A percentile compares a stretch with the other conserved stretches of the same genome.
Conservation (phyloP, 2,113 vertebrate species). For the Marcusenius ussheri region DNA sequence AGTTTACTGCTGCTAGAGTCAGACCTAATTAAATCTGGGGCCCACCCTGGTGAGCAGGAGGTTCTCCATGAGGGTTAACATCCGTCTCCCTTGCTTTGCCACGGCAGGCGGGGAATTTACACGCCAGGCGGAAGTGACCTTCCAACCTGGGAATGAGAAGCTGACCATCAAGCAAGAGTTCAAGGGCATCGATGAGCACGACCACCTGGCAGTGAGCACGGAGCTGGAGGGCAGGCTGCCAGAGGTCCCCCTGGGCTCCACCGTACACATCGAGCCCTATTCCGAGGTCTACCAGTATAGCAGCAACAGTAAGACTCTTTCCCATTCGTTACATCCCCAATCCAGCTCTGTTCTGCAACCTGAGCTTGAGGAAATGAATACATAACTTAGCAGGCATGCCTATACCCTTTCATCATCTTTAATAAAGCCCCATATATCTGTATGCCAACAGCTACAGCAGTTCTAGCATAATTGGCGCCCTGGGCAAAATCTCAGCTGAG, state of each 20-base stretch:
- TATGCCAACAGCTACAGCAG: not conserved
- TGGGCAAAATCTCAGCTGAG: not conserved
- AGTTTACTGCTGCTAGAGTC: not conserved
- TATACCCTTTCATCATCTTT: not conserved
- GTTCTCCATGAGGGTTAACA: not conserved
- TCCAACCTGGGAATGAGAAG: slow-evolving; percentile 70
- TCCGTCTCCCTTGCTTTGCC: not conserved
- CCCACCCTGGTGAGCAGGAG: not conserved
- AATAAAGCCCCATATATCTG: not conserved
- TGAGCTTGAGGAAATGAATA: not conserved
- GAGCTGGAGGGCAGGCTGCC: slow-evolving; percentile 79
- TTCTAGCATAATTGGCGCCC: not conserved
- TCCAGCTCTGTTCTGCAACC: not conserved
- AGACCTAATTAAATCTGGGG: not conserved
- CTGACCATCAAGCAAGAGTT: slow-evolving; percentile 77
- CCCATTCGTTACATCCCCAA: not conserved
- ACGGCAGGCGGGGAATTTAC: slow-evolving; percentile 75
- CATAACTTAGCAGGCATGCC: not conserved
- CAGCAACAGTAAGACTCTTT: slow-evolving; percentile 59
- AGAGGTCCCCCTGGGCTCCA: slow-evolving; percentile 54
- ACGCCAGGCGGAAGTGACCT: slow-evolving; percentile 77
- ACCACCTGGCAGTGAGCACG: slow-evolving; percentile 81
- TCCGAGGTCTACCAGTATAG: slow-evolving; percentile 80
- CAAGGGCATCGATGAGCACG: slow-evolving; percentile 81
- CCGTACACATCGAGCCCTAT: slow-evolving; percentile 76